phyloP scores from a whole-genome alignment of 2,888 invertebrate species.

The Mystacides longicornis region DNA sequence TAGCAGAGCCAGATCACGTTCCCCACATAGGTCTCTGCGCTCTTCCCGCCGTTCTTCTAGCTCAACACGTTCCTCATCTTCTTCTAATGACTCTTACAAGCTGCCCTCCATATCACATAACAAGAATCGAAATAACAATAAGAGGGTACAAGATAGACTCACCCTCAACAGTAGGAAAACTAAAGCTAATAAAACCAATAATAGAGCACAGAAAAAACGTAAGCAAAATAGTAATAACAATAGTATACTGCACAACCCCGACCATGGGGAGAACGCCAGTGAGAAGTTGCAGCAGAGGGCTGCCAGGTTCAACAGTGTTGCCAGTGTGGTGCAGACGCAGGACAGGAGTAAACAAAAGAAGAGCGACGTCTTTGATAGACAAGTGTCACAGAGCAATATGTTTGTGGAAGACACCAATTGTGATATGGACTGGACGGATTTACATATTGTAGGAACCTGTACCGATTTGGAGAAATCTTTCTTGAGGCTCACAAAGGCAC shows the following conservation, averaged over 20 bases:
- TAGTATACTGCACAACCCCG: slow-evolving; percentile 51
- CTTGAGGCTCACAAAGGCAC: slow-evolving; percentile 91
- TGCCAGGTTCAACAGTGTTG: slow-evolving; percentile 62
- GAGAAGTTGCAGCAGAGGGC: slow-evolving; percentile 82
- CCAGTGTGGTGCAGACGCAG: slow-evolving; percentile 37
- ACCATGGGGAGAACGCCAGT: slow-evolving; percentile 54
- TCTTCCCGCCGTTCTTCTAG: slow-evolving; percentile 29
- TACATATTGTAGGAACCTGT: slow-evolving; percentile 92
- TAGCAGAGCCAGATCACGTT: slow-evolving; percentile 28
- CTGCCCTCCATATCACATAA: slow-evolving; percentile 35
- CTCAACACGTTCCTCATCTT: slow-evolving; percentile 11
- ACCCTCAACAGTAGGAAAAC: slow-evolving; percentile 42
- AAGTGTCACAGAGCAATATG: slow-evolving; percentile 35
- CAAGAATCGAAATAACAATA: slow-evolving; percentile 26
- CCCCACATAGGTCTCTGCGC: slow-evolving; percentile 39
- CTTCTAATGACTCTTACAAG: slow-evolving; percentile 47
- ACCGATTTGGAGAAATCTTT: slow-evolving; percentile 93
- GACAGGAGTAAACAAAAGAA: slow-evolving; percentile 34
- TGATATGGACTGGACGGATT: slow-evolving; percentile 76
- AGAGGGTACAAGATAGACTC: slow-evolving; percentile 52
- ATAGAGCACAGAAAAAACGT: slow-evolving; percentile 33
- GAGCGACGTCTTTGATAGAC: slow-evolving; percentile 32
- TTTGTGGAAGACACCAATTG: slow-evolving; percentile 57
- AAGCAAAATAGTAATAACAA: background rate
- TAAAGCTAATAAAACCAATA: slow-evolving; percentile 10